Evolutionary conservation across 2,113 vertebrate species (phyloP).

Genomic region (Serilophus lunatus): DNA sequence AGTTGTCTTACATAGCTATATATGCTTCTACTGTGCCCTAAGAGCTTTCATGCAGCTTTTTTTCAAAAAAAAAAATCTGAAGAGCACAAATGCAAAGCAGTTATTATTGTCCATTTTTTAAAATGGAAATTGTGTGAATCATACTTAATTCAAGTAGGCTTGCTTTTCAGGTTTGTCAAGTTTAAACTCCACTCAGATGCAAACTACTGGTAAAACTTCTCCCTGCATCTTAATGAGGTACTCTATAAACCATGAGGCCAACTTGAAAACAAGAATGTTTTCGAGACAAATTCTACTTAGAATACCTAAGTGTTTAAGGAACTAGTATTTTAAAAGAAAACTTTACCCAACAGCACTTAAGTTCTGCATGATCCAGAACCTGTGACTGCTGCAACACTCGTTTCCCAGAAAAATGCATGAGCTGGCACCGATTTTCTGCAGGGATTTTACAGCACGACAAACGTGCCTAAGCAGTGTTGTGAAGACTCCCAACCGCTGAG

Average conservation of each 20-base stretch:
- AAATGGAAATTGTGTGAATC: slow-evolving; percentile 50
- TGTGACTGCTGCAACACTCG: not conserved
- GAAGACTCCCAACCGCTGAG: not conserved
- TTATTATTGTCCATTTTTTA: slow-evolving; percentile 41
- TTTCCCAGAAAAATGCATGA: not conserved
- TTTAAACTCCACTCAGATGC: slow-evolving; percentile 56
- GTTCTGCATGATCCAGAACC: not conserved
- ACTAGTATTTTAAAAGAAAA: not conserved
- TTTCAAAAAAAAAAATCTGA: not conserved
- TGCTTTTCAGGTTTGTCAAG: slow-evolving; percentile 57
- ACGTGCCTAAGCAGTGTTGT: not conserved
- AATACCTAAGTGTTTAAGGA: not conserved
- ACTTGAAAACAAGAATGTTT: not conserved
- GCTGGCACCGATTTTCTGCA: not conserved
- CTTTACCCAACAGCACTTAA: not conserved
- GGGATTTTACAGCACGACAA: not conserved
- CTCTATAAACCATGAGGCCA: not conserved
- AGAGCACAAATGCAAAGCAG: not conserved
- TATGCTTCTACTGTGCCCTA: not conserved
- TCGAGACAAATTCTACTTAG: not conserved
- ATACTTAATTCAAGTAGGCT: slow-evolving; percentile 25
- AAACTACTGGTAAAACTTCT: slow-evolving; percentile 57
- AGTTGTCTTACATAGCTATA: not conserved
- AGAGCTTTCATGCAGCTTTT: not conserved
- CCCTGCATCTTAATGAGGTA: slow-evolving; percentile 41